Evolutionary conservation across 2,888 invertebrate genomes (phyloP).

Genomic region (Lycophotia porphyrea): DNA sequence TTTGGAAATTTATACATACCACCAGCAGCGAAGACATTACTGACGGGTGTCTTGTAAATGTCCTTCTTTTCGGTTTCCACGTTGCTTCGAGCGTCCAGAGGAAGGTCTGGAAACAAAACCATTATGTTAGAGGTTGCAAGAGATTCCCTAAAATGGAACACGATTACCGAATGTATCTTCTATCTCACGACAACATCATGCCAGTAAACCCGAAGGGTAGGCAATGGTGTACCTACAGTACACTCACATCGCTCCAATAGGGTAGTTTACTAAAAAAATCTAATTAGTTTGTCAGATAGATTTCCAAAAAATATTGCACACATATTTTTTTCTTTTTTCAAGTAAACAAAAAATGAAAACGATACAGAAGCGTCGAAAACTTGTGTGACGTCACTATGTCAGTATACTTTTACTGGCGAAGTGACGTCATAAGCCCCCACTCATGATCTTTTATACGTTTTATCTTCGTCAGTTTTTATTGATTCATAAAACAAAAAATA

Average conservation of each 20-base stretch:
- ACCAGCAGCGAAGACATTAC: slow-evolving; percentile 98
- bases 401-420: too few relatives aligned
- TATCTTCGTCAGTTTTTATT: too few relatives aligned
- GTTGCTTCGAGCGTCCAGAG: slow-evolving; percentile 97
- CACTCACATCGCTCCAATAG: background rate
- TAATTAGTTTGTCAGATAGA: too few relatives aligned
- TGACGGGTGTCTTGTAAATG: slow-evolving; percentile 94
- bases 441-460: too few relatives aligned
- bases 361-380: too few relatives aligned
- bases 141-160: background rate
- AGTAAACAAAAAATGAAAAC: too few relatives aligned
- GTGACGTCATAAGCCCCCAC: too few relatives aligned
- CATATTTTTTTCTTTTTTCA: too few relatives aligned
- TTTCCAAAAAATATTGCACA: too few relatives aligned
- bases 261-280: too few relatives aligned
- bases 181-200: background rate
- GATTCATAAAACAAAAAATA: too few relatives aligned
- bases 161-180: background rate
- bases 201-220: background rate
- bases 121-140: background rate
- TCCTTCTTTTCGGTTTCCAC: slow-evolving; percentile 94
- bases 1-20: slow-evolving; percentile 88
- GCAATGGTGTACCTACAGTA: background rate
- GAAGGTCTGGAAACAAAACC: slow-evolving; percentile 88
- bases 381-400: too few relatives aligned